Percentiles rank a stretch among this genome's conserved stretches.
Conservation (phyloP, 2,797 vertebrate genomes). For the Naso thynnoides region DNA sequence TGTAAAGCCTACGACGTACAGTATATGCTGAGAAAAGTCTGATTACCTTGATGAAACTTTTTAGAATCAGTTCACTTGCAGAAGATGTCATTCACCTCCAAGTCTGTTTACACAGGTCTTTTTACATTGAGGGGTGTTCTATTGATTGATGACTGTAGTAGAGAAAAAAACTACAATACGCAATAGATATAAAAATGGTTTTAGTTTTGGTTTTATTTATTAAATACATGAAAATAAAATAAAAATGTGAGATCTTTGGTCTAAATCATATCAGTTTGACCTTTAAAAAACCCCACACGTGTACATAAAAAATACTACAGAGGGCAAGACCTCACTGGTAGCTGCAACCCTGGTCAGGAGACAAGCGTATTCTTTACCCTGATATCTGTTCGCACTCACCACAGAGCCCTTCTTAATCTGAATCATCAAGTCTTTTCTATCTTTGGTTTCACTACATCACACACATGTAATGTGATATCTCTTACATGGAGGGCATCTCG, state of each 20-base stretch:
- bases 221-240: background rate
- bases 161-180: background rate
- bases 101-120: conserved; percentile 8
- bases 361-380: conserved; percentile 18
- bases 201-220: background rate
- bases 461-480: conserved; percentile 39
- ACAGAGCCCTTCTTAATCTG: conserved; percentile 28
- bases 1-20: background rate
- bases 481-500: conserved; percentile 37
- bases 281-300: background rate
- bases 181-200: too few species aligned
- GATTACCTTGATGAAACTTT: too few species aligned
- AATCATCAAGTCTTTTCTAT: conserved; percentile 43
- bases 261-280: background rate
- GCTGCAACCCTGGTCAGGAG: background rate
- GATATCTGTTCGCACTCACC: conserved; percentile 21
- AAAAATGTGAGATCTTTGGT: background rate
- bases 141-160: background rate
- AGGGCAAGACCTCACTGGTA: background rate
- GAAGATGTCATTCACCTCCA: background rate
- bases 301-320: background rate
- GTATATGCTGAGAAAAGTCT: conserved; percentile 32
- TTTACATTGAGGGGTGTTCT: conserved; percentile 2
- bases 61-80: conserved; percentile 8
- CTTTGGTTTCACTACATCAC: conserved; percentile 55